Conservation (phyloP, 2,797 vertebrate species). For the Notolepis coatsorum region DNA sequence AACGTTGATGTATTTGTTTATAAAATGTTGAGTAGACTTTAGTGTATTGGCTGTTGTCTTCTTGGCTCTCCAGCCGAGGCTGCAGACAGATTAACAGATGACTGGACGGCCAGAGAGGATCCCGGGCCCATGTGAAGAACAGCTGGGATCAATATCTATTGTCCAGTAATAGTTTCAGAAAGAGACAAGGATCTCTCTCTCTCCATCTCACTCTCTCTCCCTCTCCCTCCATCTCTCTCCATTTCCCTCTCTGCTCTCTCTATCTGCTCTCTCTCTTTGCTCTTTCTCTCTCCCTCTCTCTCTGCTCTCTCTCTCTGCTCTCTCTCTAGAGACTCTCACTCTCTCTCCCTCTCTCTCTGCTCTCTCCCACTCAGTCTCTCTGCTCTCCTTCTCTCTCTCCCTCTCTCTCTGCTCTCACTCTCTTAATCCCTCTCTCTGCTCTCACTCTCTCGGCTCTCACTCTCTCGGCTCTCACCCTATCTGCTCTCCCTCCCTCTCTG, state of each 20-base stretch:
- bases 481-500: too few species aligned
- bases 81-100: conserved; percentile 79
- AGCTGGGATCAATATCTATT: conserved; percentile 75
- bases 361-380: too few species aligned
- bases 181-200: conserved; percentile 55
- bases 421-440: too few species aligned
- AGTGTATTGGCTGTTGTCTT: conserved; percentile 71
- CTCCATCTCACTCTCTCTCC: conserved; percentile 33
- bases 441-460: too few species aligned
- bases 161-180: conserved; percentile 68
- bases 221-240: background rate
- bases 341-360: too few species aligned
- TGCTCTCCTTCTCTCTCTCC: too few species aligned
- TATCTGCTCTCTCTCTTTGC: background rate
- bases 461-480: too few species aligned
- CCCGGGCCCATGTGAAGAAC: conserved; percentile 67
- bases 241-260: background rate
- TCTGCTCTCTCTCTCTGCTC: background rate
- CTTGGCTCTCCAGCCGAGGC: conserved; percentile 65
- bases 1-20: conserved; percentile 78
- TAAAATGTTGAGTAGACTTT: conserved; percentile 79
- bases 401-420: background rate
- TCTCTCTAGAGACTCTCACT: background rate
- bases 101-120: conserved; percentile 75
- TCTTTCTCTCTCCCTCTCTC: background rate